Conservation (phyloP, 2,113 vertebrate species). For the Isichthys henryi region DNA sequence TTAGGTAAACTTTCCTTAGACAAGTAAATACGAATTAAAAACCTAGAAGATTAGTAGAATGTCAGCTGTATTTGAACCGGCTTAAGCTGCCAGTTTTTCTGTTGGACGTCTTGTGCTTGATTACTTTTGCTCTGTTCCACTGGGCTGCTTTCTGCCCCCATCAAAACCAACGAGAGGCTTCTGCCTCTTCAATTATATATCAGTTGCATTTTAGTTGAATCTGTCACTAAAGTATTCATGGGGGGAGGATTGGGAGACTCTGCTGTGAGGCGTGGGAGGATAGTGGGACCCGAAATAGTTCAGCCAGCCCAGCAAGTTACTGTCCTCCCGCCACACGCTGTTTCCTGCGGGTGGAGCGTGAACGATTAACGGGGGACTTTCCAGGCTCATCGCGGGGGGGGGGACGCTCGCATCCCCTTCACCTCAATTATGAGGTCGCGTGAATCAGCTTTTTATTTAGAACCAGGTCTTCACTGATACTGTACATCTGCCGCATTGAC, state of each 20-base stretch:
- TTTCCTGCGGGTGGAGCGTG: neutral
- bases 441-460: neutral
- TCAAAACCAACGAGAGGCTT: neutral
- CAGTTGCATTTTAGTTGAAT: constrained; percentile 36
- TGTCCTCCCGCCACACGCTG: constrained; percentile 26
- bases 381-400: neutral
- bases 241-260: constrained; percentile 41
- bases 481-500: neutral
- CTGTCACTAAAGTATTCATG: constrained; percentile 46
- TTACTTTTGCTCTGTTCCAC: constrained; percentile 6
- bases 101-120: neutral
- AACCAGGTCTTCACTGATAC: neutral
- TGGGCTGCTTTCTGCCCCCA: neutral
- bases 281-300: constrained; percentile 34
- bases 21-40: neutral
- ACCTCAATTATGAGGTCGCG: neutral
- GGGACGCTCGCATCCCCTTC: neutral
- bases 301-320: constrained; percentile 37
- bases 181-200: constrained; percentile 50
- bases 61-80: neutral
- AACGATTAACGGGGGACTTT: neutral
- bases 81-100: neutral
- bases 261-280: constrained; percentile 27
- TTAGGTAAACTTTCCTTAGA: neutral
- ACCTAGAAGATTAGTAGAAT: neutral